phyloP scores from a whole-genome alignment of 2,888 invertebrate species.

The Dasysyrphus albostriatus region DNA sequence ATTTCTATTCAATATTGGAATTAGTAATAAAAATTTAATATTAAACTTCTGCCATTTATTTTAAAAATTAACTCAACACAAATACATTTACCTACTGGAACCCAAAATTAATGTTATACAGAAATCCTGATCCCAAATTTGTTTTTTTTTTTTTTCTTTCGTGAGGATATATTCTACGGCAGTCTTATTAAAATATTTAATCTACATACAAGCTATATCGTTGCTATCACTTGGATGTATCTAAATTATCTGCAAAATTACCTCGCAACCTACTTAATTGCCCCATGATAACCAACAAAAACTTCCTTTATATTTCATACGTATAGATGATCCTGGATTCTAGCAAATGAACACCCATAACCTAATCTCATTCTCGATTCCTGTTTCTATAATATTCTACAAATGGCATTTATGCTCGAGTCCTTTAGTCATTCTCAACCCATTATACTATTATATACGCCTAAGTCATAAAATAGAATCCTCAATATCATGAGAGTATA shows the following conservation, averaged over 20 bases:
- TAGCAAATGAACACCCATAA: background rate
- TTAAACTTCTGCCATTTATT: constrained; percentile 3
- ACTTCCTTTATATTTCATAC: constrained; percentile 35
- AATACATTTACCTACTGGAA: too few species aligned
- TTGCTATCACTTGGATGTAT: constrained; percentile 3
- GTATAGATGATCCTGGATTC: too few species aligned
- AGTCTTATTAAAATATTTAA: constrained; percentile 2
- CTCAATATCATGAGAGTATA: background rate
- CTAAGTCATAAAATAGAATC: constrained; percentile 27
- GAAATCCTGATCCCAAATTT: too few species aligned
- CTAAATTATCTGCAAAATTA: constrained; percentile 38
- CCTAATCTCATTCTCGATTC: constrained; percentile 36
- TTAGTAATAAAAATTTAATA: too few species aligned
- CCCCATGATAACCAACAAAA: constrained; percentile 47
- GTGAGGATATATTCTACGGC: background rate
- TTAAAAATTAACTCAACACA: background rate
- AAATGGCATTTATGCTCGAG: constrained; percentile 62
- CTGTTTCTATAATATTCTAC: constrained; percentile 48
- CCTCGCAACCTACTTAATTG: constrained; percentile 45
- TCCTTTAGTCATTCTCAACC: constrained; percentile 45
- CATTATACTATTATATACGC: background rate
- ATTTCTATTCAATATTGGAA: too few species aligned
- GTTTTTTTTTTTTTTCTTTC: too few species aligned
- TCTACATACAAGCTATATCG: background rate
- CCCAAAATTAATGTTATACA: background rate